Evolutionary conservation across 35 echinoderm and acorn worm genomes (phyloP).

Genomic region (Apostichopus japonicus): DNA sequence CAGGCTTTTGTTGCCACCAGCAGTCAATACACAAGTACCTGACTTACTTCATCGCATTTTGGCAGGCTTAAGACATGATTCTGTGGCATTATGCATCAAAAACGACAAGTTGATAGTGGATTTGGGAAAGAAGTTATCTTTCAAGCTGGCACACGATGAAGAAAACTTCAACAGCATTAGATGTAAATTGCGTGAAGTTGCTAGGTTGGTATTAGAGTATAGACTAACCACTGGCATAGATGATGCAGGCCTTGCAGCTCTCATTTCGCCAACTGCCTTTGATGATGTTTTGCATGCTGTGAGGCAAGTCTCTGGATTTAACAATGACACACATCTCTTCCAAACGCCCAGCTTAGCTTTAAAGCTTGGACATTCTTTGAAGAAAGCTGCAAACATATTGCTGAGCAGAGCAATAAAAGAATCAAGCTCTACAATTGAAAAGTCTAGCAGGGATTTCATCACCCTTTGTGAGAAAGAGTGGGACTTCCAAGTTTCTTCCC

Average conservation of each 20-base stretch:
- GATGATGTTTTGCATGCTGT: conserved; percentile 59
- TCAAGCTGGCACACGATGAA: conserved; percentile 75
- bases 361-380: conserved; percentile 79
- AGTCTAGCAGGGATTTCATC: conserved; percentile 58
- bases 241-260: conserved; percentile 50
- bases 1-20: not conserved
- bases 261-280: conserved; percentile 71
- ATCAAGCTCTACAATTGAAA: conserved; percentile 51
- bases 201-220: conserved; percentile 54
- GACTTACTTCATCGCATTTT: conserved; percentile 30
- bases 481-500: conserved; percentile 58
- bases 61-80: conserved; percentile 51
- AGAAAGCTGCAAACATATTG: conserved; percentile 67
- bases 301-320: conserved; percentile 66
- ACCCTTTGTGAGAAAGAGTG: conserved; percentile 61
- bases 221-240: conserved; percentile 23
- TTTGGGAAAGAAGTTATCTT: conserved; percentile 69
- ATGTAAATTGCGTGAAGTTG: conserved; percentile 71
- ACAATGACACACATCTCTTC: conserved; percentile 73
- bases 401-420: conserved; percentile 56
- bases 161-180: conserved; percentile 68
- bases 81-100: conserved; percentile 54
- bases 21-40: conserved; percentile 29
- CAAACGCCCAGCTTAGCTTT: conserved; percentile 71
- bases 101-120: conserved; percentile 54